Conservation (phyloP, 2,113 vertebrate genomes). For the Thamnophis sirtalis region DNA sequence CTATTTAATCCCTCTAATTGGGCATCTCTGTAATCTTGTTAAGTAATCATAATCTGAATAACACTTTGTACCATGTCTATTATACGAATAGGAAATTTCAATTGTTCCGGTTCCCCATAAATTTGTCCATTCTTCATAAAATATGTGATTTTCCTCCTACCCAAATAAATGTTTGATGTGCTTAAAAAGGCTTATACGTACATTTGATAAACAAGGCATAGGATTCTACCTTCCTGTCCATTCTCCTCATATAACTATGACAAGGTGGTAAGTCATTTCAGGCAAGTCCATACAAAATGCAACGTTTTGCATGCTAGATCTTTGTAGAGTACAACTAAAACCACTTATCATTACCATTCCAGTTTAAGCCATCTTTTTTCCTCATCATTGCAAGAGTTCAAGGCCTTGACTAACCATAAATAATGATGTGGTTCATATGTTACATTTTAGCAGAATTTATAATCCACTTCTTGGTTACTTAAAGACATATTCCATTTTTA, state of each 20-base stretch:
- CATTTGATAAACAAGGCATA: background rate
- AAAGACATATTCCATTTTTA: background rate
- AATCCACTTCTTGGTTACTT: constrained; percentile 6
- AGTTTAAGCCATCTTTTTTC: background rate
- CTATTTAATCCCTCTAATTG: background rate
- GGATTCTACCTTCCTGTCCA: background rate
- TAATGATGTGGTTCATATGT: constrained; percentile 29
- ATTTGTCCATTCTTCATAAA: background rate
- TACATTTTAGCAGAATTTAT: constrained; percentile 51
- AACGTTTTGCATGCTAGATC: constrained; percentile 9
- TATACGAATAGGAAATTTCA: background rate
- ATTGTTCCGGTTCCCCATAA: background rate
- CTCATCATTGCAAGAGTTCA: constrained; percentile 18
- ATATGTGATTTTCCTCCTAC: background rate
- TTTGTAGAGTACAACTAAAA: constrained; percentile 4
- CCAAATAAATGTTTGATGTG: background rate
- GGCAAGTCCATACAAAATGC: constrained; percentile 5
- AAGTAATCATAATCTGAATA: background rate
- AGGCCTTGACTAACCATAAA: constrained; percentile 41
- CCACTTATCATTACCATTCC: background rate
- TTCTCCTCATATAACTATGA: background rate
- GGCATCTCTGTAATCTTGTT: background rate
- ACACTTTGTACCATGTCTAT: background rate
- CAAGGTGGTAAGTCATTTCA: constrained; percentile 26
- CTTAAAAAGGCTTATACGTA: background rate